These are phyloP conservation scores for Ciconia maguari DNA, from an alignment of 2,113 vertebrate genomes.

Conservation along the genomic window DNA sequence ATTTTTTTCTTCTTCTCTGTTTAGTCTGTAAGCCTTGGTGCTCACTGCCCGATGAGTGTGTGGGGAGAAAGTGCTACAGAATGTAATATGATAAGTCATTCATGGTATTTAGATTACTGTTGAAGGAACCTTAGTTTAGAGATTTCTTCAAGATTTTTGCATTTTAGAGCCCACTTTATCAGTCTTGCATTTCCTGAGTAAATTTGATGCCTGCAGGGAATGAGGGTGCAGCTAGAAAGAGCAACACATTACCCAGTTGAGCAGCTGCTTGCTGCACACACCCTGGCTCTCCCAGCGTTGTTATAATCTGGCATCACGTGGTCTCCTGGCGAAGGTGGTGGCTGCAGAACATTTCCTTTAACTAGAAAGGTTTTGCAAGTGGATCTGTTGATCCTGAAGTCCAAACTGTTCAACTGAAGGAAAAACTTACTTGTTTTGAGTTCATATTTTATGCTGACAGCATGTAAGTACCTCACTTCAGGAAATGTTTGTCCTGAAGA, in stretches of 20 bases:
- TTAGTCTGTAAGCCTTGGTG: neutral
- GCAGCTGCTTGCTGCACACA: neutral
- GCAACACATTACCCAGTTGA: neutral
- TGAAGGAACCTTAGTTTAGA: neutral
- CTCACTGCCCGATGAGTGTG: neutral
- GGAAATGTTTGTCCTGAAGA: neutral
- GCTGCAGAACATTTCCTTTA: neutral
- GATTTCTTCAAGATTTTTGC: neutral
- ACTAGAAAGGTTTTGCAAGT: conserved; percentile 28
- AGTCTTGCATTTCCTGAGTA: neutral
- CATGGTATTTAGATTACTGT: neutral
- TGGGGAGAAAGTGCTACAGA: neutral
- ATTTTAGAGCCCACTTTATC: neutral
- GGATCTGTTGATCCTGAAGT: conserved; percentile 38
- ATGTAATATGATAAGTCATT: neutral
- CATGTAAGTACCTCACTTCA: conserved; percentile 41
- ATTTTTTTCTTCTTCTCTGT: neutral
- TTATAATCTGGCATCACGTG: conserved; percentile 38
- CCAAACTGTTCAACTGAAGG: conserved; percentile 31
- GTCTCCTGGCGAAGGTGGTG: conserved; percentile 1
- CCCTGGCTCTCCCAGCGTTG: neutral
- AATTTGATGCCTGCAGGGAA: neutral
- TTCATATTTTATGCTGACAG: neutral
- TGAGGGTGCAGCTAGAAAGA: neutral
- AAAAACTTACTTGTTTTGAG: conserved; percentile 15